Evolutionary conservation across 2,797 vertebrate species (phyloP).

Genomic region (Ctenochaetus hawaiiensis): DNA sequence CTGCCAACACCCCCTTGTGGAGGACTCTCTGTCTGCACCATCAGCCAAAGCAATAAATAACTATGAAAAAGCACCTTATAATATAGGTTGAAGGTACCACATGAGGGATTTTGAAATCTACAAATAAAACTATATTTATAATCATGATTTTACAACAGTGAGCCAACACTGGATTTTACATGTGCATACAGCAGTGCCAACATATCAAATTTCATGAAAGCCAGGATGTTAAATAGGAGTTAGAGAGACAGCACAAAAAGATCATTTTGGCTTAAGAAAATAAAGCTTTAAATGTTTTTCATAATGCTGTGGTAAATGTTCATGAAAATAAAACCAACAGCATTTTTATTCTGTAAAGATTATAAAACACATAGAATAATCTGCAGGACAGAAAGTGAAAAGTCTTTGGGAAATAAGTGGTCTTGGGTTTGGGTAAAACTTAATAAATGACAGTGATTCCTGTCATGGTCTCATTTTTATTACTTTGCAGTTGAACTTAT

Average conservation of each 20-base stretch:
- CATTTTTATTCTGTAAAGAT: too few species aligned
- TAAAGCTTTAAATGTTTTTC: neutral
- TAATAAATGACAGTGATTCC: too few species aligned
- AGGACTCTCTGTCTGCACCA: slow-evolving; percentile 2
- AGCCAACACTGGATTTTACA: neutral
- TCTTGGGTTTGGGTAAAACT: too few species aligned
- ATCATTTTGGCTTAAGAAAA: neutral
- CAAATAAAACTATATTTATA: neutral
- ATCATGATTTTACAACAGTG: neutral
- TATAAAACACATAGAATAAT: too few species aligned
- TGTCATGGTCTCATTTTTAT: too few species aligned
- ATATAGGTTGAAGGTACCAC: neutral
- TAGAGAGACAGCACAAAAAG: too few species aligned
- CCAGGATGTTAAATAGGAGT: too few species aligned
- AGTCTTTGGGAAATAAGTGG: too few species aligned
- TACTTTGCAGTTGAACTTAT: too few species aligned
- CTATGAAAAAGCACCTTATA: neutral
- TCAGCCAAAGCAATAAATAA: neutral
- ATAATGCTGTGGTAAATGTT: neutral
- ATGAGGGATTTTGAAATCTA: neutral
- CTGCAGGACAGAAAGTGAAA: too few species aligned
- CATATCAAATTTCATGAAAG: too few species aligned
- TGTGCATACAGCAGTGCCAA: too few species aligned
- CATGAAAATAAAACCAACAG: neutral
- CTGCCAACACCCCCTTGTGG: slow-evolving; percentile 53